These are phyloP conservation scores for Tenthredo distinguenda DNA, from an alignment of 2,888 invertebrate species.

Conservation along the genomic window DNA sequence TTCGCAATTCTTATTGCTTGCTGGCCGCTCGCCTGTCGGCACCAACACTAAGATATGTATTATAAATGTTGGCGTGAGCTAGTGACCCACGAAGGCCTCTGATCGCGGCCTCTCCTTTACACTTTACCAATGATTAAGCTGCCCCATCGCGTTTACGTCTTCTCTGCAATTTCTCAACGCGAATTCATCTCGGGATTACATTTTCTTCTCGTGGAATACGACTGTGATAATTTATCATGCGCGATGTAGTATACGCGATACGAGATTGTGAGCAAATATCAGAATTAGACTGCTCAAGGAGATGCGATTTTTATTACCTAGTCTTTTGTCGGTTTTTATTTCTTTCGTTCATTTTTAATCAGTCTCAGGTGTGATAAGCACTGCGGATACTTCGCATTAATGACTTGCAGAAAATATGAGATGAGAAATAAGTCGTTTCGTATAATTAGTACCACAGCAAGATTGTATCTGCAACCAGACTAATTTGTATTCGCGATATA, in stretches of 20 bases:
- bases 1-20: conserved; percentile 16
- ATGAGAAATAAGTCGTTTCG: background rate
- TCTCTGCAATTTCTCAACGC: background rate
- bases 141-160: background rate
- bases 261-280: background rate
- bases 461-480: background rate
- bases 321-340: too few species aligned
- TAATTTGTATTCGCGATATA: conserved; percentile 14
- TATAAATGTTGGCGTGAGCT: background rate
- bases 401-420: background rate
- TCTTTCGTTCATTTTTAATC: background rate
- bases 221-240: background rate
- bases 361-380: background rate
- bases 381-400: background rate
- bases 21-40: background rate
- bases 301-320: too few species aligned
- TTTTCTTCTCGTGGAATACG: background rate
- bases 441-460: too few species aligned
- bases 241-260: background rate
- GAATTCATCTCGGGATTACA: background rate
- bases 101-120: conserved; percentile 7
- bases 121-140: background rate
- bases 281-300: background rate
- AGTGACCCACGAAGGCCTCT: conserved; percentile 39
- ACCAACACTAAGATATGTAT: background rate